Conservation (phyloP, 2,113 vertebrate species). For the Tachycineta bicolor region DNA sequence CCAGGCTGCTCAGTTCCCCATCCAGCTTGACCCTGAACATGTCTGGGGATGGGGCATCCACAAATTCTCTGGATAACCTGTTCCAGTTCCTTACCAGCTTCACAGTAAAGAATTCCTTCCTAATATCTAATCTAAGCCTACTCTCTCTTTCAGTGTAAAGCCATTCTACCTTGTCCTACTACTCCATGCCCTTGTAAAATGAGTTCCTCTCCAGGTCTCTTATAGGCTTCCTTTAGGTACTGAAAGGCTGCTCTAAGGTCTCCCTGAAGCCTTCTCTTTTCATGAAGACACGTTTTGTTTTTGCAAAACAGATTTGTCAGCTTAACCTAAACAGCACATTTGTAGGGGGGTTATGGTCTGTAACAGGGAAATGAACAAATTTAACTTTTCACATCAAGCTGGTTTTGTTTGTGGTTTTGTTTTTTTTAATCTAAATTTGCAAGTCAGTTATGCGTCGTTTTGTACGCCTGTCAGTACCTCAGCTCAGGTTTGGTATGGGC, state of each 20-base stretch:
- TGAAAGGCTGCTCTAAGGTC: background rate
- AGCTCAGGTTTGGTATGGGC: background rate
- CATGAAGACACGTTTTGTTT: background rate
- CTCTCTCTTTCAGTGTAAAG: background rate
- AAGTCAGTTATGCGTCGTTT: background rate
- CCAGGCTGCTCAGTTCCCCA: background rate
- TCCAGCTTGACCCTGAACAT: background rate
- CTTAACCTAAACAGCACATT: background rate
- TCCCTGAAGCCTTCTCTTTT: background rate
- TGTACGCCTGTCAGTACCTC: background rate
- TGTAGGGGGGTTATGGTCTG: background rate
- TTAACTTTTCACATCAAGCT: background rate
- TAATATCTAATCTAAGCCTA: background rate
- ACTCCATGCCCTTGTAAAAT: background rate
- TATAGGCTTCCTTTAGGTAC: background rate
- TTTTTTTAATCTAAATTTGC: background rate
- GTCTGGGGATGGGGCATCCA: background rate
- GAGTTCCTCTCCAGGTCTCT: background rate
- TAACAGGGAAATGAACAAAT: background rate
- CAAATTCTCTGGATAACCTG: background rate
- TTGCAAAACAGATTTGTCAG: background rate
- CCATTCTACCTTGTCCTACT: background rate
- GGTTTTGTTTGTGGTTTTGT: background rate
- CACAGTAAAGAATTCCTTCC: background rate
- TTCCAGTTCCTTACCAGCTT: background rate